Conservation (phyloP, 2,797 vertebrate genomes). For the Sebastes cheni region DNA sequence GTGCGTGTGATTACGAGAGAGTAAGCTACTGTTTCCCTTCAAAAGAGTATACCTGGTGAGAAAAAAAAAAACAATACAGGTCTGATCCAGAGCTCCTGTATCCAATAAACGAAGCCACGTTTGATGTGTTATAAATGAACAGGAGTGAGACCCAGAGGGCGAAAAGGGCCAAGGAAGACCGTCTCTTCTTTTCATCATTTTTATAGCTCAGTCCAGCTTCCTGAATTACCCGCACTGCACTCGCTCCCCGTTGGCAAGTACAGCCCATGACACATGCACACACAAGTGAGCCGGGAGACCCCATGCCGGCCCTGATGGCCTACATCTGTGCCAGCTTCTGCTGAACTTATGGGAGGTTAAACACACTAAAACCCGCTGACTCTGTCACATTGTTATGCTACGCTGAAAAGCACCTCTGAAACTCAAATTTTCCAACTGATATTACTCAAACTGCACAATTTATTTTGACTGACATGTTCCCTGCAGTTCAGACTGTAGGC, state of each 20-base stretch:
- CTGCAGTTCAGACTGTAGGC: neutral
- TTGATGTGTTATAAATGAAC: slow-evolving; percentile 73
- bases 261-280: slow-evolving; percentile 53
- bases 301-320: slow-evolving; percentile 43
- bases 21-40: slow-evolving; percentile 21
- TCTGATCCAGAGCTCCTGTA: slow-evolving; percentile 60
- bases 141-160: slow-evolving; percentile 55
- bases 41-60: slow-evolving; percentile 53
- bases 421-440: neutral
- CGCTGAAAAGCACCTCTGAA: neutral
- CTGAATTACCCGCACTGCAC: slow-evolving; percentile 63
- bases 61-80: slow-evolving; percentile 36
- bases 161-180: slow-evolving; percentile 60
- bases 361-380: slow-evolving; percentile 25
- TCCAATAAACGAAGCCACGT: slow-evolving; percentile 67
- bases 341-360: slow-evolving; percentile 53
- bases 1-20: slow-evolving; percentile 54
- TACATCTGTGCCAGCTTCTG: slow-evolving; percentile 42
- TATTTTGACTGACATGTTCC: neutral
- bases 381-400: slow-evolving; percentile 13
- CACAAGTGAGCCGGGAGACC: slow-evolving; percentile 55
- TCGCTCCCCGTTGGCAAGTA: slow-evolving; percentile 55
- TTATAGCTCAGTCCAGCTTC: slow-evolving; percentile 72
- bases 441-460: neutral
- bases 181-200: slow-evolving; percentile 81